Evolutionary conservation across 2,888 invertebrate genomes (phyloP).

Genomic region (Leucania comma): DNA sequence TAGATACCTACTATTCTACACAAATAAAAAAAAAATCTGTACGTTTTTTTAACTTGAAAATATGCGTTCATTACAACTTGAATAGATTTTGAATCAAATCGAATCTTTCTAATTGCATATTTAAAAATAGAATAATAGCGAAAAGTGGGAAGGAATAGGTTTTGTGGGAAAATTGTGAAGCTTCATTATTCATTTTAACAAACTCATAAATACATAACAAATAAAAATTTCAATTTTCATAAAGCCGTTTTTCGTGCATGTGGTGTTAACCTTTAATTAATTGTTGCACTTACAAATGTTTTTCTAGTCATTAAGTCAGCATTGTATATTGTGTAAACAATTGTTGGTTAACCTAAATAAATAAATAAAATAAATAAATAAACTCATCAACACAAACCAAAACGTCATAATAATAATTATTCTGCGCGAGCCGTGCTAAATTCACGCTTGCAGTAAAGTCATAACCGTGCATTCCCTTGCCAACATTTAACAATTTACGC

Average conservation of each 20-base stretch:
- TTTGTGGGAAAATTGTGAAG: too few relatives aligned
- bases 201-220: neutral
- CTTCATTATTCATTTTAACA: neutral
- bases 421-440: constrained; percentile 4
- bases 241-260: too few relatives aligned
- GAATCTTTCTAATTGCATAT: neutral
- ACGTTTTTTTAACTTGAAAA: neutral
- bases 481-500: constrained; percentile 13
- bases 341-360: too few relatives aligned
- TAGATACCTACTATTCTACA: too few relatives aligned
- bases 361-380: too few relatives aligned
- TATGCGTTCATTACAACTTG: neutral
- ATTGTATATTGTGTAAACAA: too few relatives aligned
- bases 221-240: too few relatives aligned
- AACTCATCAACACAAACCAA: neutral
- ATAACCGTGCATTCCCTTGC: constrained; percentile 11
- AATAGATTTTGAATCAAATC: neutral
- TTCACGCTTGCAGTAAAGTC: neutral
- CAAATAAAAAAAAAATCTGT: too few relatives aligned
- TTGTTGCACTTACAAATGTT: too few relatives aligned
- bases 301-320: too few relatives aligned
- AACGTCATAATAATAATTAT: neutral
- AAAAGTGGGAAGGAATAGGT: neutral
- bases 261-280: too few relatives aligned
- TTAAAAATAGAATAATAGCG: neutral